These are phyloP conservation scores for Eleutherodactylus coqui DNA, from an alignment of 2,797 vertebrate species.

Conservation along the genomic window DNA sequence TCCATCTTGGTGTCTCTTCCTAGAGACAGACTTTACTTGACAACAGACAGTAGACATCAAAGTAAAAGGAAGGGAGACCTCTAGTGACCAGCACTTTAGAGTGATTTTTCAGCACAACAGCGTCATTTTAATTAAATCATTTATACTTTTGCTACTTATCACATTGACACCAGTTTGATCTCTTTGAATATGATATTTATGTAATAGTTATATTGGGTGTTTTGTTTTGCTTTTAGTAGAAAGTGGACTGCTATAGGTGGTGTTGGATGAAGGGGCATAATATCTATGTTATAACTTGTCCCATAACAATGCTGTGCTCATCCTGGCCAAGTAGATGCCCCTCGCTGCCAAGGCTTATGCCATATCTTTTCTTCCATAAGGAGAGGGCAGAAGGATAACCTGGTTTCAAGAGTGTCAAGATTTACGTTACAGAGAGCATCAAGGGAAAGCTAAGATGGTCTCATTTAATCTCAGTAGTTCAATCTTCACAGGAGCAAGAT, in stretches of 20 bases:
- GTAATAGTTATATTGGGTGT: too few species aligned
- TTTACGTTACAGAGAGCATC: not conserved
- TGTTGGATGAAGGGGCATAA: not conserved
- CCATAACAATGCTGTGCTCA: not conserved
- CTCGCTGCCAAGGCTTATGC: not conserved
- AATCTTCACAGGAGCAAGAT: not conserved
- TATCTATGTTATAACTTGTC: not conserved
- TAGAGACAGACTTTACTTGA: too few species aligned
- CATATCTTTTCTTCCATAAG: not conserved
- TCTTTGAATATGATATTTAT: too few species aligned
- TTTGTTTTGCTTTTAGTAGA: too few species aligned
- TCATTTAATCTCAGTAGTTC: not conserved
- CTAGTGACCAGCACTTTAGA: too few species aligned
- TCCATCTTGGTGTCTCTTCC: too few species aligned
- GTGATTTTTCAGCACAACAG: too few species aligned
- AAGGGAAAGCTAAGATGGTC: not conserved
- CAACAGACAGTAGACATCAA: too few species aligned
- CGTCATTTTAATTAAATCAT: too few species aligned
- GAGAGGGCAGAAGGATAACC: not conserved
- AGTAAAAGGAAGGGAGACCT: too few species aligned
- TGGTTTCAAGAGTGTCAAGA: not conserved
- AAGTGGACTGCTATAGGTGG: not conserved
- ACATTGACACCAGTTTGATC: too few species aligned
- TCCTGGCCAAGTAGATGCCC: not conserved
- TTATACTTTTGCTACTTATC: too few species aligned